Conservation (phyloP, 1,140 invertebrate species). For the Macrostomum lignano region DNA sequence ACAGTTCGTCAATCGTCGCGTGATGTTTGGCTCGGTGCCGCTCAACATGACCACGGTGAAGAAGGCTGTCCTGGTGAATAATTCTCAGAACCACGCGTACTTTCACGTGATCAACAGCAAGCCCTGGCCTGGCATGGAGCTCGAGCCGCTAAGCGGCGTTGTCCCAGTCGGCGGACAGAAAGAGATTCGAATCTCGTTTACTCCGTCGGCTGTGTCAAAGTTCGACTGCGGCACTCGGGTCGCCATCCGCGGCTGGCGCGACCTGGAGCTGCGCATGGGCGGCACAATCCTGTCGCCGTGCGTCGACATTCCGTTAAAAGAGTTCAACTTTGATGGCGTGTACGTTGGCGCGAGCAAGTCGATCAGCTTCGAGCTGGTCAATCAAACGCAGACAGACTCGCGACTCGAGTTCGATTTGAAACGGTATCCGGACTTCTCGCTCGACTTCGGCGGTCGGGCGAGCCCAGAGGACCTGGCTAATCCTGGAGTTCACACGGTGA, state of each 20-base stretch:
- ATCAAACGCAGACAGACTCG: slow-evolving; percentile 17
- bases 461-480: too few species aligned
- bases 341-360: slow-evolving; percentile 18
- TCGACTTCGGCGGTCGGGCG: too few species aligned
- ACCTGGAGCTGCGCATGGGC: slow-evolving; percentile 20
- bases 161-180: slow-evolving; percentile 20
- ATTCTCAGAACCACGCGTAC: slow-evolving; percentile 20
- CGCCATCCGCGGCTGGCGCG: slow-evolving; percentile 17
- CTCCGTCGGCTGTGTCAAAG: slow-evolving; percentile 20
- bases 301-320: slow-evolving; percentile 23
- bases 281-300: slow-evolving; percentile 21
- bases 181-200: slow-evolving; percentile 17
- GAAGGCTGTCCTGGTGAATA: slow-evolving; percentile 18
- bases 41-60: slow-evolving; percentile 20
- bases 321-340: slow-evolving; percentile 23
- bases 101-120: slow-evolving; percentile 19
- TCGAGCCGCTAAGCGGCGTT: slow-evolving; percentile 19
- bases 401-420: slow-evolving; percentile 22
- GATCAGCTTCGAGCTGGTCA: slow-evolving; percentile 16
- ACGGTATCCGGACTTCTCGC: too few species aligned
- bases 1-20: slow-evolving; percentile 19
- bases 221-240: slow-evolving; percentile 24
- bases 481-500: too few species aligned
- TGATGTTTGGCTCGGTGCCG: slow-evolving; percentile 21
- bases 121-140: slow-evolving; percentile 19